Evolutionary conservation across 2,113 vertebrate species (phyloP).

Genomic region (Phylloscopus trochiloides): DNA sequence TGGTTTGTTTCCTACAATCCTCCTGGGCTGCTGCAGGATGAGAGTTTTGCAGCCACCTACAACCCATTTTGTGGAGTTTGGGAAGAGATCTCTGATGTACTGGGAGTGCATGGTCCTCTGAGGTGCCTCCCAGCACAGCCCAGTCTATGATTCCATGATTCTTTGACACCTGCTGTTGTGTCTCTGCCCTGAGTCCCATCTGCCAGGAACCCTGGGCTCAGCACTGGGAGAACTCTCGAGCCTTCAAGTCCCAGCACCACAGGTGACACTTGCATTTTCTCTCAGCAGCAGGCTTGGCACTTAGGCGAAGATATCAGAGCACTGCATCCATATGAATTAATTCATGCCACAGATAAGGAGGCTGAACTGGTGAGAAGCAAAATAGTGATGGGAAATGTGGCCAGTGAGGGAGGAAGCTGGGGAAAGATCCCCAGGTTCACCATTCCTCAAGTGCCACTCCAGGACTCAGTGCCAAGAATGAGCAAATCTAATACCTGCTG

Average conservation of each 20-base stretch:
- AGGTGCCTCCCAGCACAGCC: not conserved
- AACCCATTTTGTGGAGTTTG: not conserved
- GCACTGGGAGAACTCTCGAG: not conserved
- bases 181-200: not conserved
- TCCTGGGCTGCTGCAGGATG: not conserved
- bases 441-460: not conserved
- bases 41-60: not conserved
- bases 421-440: not conserved
- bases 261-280: not conserved
- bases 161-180: fast-evolving
- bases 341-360: not conserved
- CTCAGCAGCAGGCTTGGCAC: not conserved
- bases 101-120: not conserved
- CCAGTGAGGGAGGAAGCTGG: not conserved
- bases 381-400: not conserved
- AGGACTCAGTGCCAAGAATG: not conserved
- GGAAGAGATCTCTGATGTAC: not conserved
- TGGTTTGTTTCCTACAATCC: not conserved
- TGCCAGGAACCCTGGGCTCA: not conserved
- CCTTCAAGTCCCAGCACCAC: not conserved
- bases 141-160: not conserved
- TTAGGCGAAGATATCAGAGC: not conserved
- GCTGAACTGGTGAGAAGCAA: not conserved
- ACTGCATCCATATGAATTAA: not conserved
- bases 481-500: not conserved